Base-by-base conservation (phyloP, 2,113 vertebrate genomes). In the Amblyornis subalaris region DNA sequence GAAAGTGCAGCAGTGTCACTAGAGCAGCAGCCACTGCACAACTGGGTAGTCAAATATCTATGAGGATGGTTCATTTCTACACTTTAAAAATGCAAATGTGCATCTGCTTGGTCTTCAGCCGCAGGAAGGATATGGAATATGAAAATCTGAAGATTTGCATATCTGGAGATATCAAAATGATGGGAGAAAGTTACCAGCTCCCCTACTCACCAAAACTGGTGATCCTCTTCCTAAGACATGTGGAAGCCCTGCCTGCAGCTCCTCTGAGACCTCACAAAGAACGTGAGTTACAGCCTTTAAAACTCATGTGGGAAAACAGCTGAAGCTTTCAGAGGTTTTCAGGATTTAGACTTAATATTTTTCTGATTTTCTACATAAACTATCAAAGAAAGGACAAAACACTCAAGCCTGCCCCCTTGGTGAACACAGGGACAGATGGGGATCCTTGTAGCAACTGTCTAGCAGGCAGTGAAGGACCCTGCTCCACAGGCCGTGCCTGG, bases 31-130 rank as follows among this genome's bases (percentile, higher is more conserved):
- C 31, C 12, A 5, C 58, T 53, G 36, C 45, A 65, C 31, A 66
- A 19, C 26, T 19, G 1, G 31, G 25, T 9, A 23, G 36, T 44
- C 51, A 72, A 48, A 14, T 73, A 66, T 20, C 33, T 81, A 16
- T 2, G 1, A 67, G 57, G 15, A 40, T 35, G 8, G 25, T 48
- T 85, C 0, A 0, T 54, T 81, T 58, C 42, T 82, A 50, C 14
- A 28, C 12, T 60, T 87, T 31, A 19, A 66, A 65, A 58, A 67
- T 19, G 48, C 19, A 62, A 88, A 44, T n/a, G 31, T 5, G 5
- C 16, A 22, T 57, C 14, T 67, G 33, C 42, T 19, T 47, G 22
- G 1, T 45, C 74, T 84, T 76, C 47, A 65, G 51, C 15, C 17
- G 47, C 14, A n/a, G 51, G 45, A 62, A 53, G 24, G 16, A 38